phyloP scores from a whole-genome alignment of 1,140 invertebrate genomes.

The Anastrepha ludens region DNA sequence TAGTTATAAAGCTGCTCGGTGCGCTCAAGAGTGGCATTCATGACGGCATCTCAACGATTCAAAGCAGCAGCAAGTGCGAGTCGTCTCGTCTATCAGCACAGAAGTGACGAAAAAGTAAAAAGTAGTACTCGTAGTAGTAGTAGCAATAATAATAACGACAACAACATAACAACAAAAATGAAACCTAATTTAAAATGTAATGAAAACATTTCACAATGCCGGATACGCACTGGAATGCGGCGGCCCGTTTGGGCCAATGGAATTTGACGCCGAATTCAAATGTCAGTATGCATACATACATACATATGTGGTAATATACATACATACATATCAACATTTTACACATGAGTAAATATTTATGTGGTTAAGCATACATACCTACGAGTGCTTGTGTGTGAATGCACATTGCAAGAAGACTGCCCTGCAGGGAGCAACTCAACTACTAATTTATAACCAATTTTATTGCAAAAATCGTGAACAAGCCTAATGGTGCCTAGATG shows the following conservation, averaged over 20 bases:
- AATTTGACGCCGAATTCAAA: conserved; percentile 45
- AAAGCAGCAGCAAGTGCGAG: not conserved
- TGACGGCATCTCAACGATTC: not conserved
- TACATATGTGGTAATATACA: not conserved
- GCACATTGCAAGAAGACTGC: too few species aligned
- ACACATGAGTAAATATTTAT: too few species aligned
- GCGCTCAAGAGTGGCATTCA: not conserved
- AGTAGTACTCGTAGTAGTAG: not conserved
- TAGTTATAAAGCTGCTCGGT: not conserved
- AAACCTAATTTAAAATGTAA: conserved; percentile 53
- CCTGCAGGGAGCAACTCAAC: too few species aligned
- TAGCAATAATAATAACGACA: not conserved
- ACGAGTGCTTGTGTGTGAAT: too few species aligned
- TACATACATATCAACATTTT: not conserved
- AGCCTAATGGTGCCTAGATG: too few species aligned
- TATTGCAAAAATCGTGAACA: too few species aligned
- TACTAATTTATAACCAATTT: too few species aligned
- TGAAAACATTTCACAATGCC: conserved; percentile 54
- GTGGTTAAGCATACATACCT: too few species aligned
- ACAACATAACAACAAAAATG: not conserved
- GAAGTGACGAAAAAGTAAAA: conserved; percentile 1
- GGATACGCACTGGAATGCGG: conserved; percentile 55
- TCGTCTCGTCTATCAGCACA: conserved; percentile 9
- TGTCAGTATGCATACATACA: not conserved
- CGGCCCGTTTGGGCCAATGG: conserved; percentile 44